Evolutionary conservation across 2,113 vertebrate species (phyloP).

Genomic region (Perca fluviatilis): DNA sequence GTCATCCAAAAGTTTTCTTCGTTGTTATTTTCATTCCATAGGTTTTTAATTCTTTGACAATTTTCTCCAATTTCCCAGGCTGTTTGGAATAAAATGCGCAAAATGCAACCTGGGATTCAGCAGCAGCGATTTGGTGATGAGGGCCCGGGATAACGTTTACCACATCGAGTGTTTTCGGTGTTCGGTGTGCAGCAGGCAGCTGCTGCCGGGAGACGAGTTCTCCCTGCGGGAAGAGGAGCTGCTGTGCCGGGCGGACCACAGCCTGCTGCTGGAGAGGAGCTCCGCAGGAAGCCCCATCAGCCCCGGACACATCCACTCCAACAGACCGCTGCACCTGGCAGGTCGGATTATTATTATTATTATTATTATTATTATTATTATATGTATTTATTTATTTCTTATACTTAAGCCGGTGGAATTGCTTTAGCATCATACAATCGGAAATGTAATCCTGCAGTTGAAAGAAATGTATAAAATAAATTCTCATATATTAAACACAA

Average conservation of each 20-base stretch:
- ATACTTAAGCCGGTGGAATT: neutral
- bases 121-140: slow-evolving; percentile 95
- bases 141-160: slow-evolving; percentile 92
- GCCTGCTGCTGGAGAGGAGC: slow-evolving; percentile 85
- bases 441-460: neutral
- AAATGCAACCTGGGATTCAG: slow-evolving; percentile 92
- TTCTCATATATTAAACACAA: neutral
- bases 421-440: neutral
- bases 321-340: slow-evolving; percentile 87
- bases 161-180: slow-evolving; percentile 97
- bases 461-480: neutral
- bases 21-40: neutral
- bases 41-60: neutral
- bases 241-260: slow-evolving; percentile 92
- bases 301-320: slow-evolving; percentile 84
- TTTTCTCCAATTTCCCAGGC: slow-evolving; percentile 79
- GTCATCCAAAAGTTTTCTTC: neutral
- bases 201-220: slow-evolving; percentile 96
- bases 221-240: slow-evolving; percentile 92
- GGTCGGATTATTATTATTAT: slow-evolving; percentile 74
- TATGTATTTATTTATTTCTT: neutral
- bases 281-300: slow-evolving; percentile 87
- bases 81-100: slow-evolving; percentile 94
- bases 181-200: slow-evolving; percentile 92
- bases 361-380: neutral